These are phyloP conservation scores for Andrena camellia DNA, from an alignment of 2,888 invertebrate genomes.

Conservation along the genomic window DNA sequence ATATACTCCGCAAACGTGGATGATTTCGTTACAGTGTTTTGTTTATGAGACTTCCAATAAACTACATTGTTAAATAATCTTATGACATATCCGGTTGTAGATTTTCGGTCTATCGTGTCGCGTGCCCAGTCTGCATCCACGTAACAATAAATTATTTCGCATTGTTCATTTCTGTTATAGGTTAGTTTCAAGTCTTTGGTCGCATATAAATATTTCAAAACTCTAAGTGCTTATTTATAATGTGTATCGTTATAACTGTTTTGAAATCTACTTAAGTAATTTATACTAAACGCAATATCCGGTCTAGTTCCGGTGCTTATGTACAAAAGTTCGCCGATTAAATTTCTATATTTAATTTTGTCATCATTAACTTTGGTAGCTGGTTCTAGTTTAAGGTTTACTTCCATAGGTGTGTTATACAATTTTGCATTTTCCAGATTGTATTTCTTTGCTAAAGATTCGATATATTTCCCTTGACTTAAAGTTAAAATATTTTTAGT, in stretches of 20 bases:
- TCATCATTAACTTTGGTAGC: neutral
- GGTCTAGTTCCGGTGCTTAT: slow-evolving; percentile 45
- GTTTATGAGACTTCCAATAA: slow-evolving; percentile 21
- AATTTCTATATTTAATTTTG: slow-evolving; percentile 48
- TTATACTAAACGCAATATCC: slow-evolving; percentile 50
- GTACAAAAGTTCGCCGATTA: slow-evolving; percentile 50
- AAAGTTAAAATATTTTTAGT: neutral
- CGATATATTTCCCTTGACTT: slow-evolving; percentile 26
- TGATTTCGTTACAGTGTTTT: no score
- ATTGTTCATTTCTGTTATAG: no score
- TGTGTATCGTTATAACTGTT: no score
- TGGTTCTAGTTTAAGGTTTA: neutral
- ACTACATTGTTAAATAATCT: slow-evolving; percentile 76
- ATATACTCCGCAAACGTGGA: no score
- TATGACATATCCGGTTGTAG: slow-evolving; percentile 70
- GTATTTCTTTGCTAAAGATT: slow-evolving; percentile 15
- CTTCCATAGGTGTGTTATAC: no score
- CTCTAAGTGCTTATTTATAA: no score
- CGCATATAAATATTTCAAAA: no score
- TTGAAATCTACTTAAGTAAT: slow-evolving; percentile 10
- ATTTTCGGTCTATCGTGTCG: no score
- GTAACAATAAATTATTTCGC: no score
- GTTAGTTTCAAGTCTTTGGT: no score
- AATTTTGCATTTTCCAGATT: slow-evolving; percentile 4
- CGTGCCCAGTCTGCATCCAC: no score